Evolutionary conservation across 2,113 vertebrate species (phyloP).

Genomic region (Equus przewalskii): DNA sequence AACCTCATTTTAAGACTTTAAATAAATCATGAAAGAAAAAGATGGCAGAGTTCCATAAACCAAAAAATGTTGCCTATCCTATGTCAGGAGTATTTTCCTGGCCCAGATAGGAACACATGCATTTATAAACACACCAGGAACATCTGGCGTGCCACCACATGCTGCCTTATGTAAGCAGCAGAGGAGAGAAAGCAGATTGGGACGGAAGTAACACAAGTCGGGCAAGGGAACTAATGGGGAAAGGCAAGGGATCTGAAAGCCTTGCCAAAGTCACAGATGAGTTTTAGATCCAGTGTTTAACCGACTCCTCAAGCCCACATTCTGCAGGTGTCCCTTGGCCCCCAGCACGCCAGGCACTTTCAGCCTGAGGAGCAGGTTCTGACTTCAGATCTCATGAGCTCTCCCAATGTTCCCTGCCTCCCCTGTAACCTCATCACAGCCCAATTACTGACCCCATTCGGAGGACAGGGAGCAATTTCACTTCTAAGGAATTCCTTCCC

Average conservation of each 20-base stretch:
- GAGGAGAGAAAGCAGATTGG: constrained; percentile 36
- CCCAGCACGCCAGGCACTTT: background rate
- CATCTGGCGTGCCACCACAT: constrained; percentile 52
- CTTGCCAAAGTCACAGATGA: background rate
- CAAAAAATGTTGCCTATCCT: constrained; percentile 34
- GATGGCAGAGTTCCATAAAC: background rate
- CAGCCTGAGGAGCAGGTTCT: background rate
- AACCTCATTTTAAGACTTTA: constrained; percentile 47
- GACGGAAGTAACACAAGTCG: constrained; percentile 30
- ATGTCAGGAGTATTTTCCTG: constrained; percentile 49
- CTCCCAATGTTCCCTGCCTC: background rate
- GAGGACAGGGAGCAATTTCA: constrained; percentile 42
- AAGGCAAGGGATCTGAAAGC: constrained; percentile 31
- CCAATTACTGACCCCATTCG: background rate
- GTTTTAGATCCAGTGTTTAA: background rate
- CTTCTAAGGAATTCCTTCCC: constrained; percentile 45
- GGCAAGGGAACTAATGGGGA: constrained; percentile 56
- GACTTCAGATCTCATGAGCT: background rate
- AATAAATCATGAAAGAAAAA: constrained; percentile 58
- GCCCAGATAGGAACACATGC: constrained; percentile 50
- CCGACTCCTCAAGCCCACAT: background rate
- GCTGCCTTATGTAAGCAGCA: constrained; percentile 44
- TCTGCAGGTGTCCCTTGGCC: background rate
- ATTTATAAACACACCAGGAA: constrained; percentile 55
- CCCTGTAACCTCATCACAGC: background rate